These are phyloP conservation scores for Bombus confusus DNA, from an alignment of 1,140 invertebrate species.

Conservation along the genomic window DNA sequence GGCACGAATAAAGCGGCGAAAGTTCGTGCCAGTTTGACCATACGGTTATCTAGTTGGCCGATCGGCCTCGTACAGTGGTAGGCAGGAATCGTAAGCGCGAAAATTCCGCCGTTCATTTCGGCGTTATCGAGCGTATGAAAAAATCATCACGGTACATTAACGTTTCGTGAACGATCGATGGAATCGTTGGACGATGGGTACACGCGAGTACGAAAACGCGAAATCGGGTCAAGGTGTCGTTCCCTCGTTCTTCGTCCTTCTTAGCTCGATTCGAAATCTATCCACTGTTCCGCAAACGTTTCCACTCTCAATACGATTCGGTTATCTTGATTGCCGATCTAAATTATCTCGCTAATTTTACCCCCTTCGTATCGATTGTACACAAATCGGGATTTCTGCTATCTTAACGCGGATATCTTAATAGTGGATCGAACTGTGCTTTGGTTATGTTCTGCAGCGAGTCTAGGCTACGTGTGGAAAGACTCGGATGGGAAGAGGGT, in stretches of 20 bases:
- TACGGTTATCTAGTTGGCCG: background rate
- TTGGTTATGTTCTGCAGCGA: slow-evolving; percentile 3
- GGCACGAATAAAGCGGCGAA: slow-evolving; percentile 22
- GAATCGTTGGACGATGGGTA: background rate
- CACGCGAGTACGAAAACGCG: slow-evolving; percentile 43
- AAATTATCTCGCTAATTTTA: slow-evolving; percentile 74
- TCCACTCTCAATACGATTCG: background rate
- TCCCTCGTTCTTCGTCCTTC: background rate
- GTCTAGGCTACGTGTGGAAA: slow-evolving; percentile 24
- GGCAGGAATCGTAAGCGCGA: slow-evolving; percentile 30
- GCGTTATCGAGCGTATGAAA: slow-evolving; percentile 51
- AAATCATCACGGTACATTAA: slow-evolving; percentile 40
- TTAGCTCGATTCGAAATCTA: slow-evolving; percentile 31
- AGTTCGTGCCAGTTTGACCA: slow-evolving; percentile 30
- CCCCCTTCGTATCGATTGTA: slow-evolving; percentile 65
- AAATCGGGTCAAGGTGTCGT: slow-evolving; percentile 48
- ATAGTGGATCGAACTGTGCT: slow-evolving; percentile 65
- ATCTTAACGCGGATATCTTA: slow-evolving; percentile 69
- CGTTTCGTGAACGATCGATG: slow-evolving; percentile 12
- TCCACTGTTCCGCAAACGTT: background rate
- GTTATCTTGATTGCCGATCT: slow-evolving; percentile 68
- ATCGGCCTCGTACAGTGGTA: slow-evolving; percentile 36
- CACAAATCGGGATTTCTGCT: slow-evolving; percentile 70
- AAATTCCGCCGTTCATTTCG: slow-evolving; percentile 42
- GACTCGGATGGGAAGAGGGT: slow-evolving; percentile 10